A percentile compares a stretch with the other conserved stretches of the same genome.
phyloP scores from a whole-genome alignment of 2,113 vertebrate genomes.

The Symphodus melops region DNA sequence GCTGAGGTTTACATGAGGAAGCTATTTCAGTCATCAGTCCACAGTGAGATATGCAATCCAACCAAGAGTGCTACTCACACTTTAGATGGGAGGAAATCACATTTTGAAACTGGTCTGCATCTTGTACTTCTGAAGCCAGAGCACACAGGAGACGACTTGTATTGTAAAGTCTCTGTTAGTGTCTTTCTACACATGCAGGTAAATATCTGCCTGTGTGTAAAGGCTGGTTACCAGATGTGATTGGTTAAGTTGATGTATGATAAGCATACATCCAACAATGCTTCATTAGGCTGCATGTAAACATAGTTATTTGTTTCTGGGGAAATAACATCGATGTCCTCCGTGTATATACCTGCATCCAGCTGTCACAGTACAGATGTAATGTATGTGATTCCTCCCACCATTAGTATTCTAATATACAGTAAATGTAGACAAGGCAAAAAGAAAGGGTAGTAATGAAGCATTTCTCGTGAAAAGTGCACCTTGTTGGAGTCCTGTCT shows the following conservation, averaged over 20 bases:
- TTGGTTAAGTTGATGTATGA: slow-evolving; percentile 6
- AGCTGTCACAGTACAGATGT: not conserved
- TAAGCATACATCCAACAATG: slow-evolving; percentile 4
- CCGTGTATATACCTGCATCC: not conserved
- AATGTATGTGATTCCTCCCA: slow-evolving; percentile 34
- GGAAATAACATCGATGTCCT: not conserved
- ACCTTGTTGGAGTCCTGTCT: slow-evolving; percentile 12
- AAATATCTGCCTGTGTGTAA: slow-evolving; percentile 3
- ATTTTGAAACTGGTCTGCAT: slow-evolving; percentile 13
- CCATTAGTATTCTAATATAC: slow-evolving; percentile 43
- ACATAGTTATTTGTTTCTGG: not conserved
- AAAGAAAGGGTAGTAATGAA: slow-evolving; percentile 3
- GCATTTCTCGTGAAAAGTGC: slow-evolving; percentile 9
- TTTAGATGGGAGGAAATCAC: slow-evolving; percentile 39
- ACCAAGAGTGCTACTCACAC: slow-evolving; percentile 9
- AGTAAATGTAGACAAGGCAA: slow-evolving; percentile 41
- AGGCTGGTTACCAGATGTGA: slow-evolving; percentile 20
- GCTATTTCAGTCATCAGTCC: slow-evolving; percentile 14
- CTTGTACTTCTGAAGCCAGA: not conserved
- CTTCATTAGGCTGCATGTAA: slow-evolving; percentile 31
- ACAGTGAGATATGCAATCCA: slow-evolving; percentile 39
- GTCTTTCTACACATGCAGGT: slow-evolving; percentile 8
- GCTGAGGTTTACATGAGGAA: not conserved
- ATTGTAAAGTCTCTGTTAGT: not conserved
- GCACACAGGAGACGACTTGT: not conserved